Evolutionary conservation across 2,888 invertebrate species (phyloP), one percentile per base, ranked within the genome.

Genomic region (Sphaerolaimus hirsutus): DNA sequence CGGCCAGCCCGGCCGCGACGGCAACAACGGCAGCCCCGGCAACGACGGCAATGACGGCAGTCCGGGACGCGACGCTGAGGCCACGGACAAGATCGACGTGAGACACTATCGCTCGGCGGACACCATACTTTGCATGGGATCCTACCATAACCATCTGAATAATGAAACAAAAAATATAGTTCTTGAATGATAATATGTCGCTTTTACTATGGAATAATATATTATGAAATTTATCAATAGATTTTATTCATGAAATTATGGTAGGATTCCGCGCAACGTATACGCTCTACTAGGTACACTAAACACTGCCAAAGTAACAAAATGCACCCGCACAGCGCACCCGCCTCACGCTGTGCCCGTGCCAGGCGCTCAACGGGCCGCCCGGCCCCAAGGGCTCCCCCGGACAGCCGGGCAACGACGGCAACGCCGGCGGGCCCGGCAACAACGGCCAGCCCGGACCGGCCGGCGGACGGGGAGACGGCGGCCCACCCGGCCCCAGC

Each of bases 1-100:
- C 12, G 54, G 54, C 29, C 32, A 40, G 7, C 42, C 44, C 24
- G 54, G 54, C n/a, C 21, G 24, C 17, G 37, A 40, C 37, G 54
- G 51, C 24, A 44, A 43, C 43, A 19, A n/a, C 29, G 43, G 43
- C 12, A 2, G 2, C 26, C 29, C 43, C 7, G 43, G 43, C 29
- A 14, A 4, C 5, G 43, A 43, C 21, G 43, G 43, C 19, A 4
- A 25, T 7, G 21, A 27, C 29, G 43, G 43, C 5, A 22, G 10
- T 5, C 29, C 43, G 5, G 43, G 43, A 2, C 43, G 29, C 29
- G 43, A 43, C 22, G 43, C 43, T 22, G 43, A 19, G 29, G 25
- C 43, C 7, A 3, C 19, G 3, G 43, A 43, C n/a, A 12, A 22
- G 22, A 19, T 41, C n/a, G 19, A 12, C 26, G 40, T 40, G 4